phyloP scores from a whole-genome alignment of 2,888 invertebrate species.

The Calameuta idolon region DNA sequence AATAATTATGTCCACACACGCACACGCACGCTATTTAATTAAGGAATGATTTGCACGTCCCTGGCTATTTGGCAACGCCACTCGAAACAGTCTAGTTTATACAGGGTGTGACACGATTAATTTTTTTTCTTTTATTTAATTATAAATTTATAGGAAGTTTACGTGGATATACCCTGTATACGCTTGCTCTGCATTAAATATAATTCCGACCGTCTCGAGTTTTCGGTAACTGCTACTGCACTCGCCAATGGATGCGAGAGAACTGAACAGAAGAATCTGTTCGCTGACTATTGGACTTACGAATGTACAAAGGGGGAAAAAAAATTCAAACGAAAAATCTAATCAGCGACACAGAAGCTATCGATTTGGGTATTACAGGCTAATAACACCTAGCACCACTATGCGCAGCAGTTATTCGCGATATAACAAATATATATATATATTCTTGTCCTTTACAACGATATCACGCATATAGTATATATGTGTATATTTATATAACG shows the following conservation, averaged over 20 bases:
- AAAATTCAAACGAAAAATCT: neutral
- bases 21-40: neutral
- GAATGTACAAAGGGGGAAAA: neutral
- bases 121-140: neutral
- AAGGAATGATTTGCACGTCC: constrained; percentile 7
- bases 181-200: neutral
- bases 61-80: constrained; percentile 7
- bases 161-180: neutral
- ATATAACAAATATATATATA: neutral
- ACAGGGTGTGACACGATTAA: neutral
- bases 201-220: neutral
- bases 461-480: neutral
- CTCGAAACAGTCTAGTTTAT: neutral
- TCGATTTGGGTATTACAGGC: neutral
- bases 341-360: neutral
- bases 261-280: neutral
- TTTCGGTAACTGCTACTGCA: neutral
- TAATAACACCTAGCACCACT: neutral
- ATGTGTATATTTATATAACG: neutral
- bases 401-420: neutral
- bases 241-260: neutral
- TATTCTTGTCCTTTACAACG: neutral
- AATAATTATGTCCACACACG: neutral
- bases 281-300: neutral
- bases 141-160: neutral